phyloP scores from a whole-genome alignment of 2,797 vertebrate species.

The Hephaestus fuliginosus region DNA sequence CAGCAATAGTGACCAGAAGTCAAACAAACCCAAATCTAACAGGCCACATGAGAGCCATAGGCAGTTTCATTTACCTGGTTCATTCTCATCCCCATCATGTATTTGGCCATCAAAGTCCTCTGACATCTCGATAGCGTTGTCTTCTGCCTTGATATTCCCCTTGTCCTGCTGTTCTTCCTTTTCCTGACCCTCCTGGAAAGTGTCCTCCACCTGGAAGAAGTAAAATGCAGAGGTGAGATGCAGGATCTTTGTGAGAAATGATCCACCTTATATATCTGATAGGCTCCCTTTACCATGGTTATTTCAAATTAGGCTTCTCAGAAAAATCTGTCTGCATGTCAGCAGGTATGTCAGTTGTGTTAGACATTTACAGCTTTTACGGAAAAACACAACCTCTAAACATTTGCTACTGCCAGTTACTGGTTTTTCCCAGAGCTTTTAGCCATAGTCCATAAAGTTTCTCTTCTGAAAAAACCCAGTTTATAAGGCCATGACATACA shows the following conservation, averaged over 20 bases:
- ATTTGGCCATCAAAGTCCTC: constrained; percentile 97
- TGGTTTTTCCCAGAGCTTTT: not conserved
- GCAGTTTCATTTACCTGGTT: constrained; percentile 84
- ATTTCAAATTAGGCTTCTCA: not conserved
- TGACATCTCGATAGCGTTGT: constrained; percentile 98
- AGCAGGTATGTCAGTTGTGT: not conserved
- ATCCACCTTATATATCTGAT: not conserved
- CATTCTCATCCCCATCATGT: constrained; percentile 90
- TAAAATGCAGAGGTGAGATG: not conserved
- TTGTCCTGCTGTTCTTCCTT: constrained; percentile 92
- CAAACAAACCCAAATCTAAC: not conserved
- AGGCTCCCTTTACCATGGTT: not conserved
- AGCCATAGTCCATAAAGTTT: not conserved
- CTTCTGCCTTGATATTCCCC: constrained; percentile 92
- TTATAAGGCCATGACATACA: not conserved
- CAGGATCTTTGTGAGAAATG: not conserved
- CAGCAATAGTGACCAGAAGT: no score
- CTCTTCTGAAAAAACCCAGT: not conserved
- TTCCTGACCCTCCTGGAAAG: constrained; percentile 90
- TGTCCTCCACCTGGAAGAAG: constrained; percentile 92
- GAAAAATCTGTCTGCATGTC: not conserved
- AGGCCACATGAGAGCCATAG: not conserved
- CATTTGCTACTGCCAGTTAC: not conserved
- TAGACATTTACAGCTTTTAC: not conserved
- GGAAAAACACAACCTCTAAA: not conserved